Base-by-base conservation (phyloP, 2,113 vertebrate genomes). In the Actinemys pallida region DNA sequence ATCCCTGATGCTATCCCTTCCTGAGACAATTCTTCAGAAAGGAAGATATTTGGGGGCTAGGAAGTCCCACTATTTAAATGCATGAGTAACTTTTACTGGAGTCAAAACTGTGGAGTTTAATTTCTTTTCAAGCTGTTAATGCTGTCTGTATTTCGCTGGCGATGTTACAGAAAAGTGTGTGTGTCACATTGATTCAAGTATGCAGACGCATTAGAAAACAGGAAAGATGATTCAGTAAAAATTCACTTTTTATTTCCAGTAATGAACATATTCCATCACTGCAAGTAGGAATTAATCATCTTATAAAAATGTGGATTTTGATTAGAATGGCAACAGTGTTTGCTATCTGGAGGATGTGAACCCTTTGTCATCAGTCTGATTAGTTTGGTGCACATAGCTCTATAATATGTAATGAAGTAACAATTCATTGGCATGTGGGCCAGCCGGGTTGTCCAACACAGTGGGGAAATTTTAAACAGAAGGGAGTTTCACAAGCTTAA, bases 1-100 rank as follows among this genome's bases (percentile, higher is more conserved):
- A 96, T 96, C 93, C 95, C 56, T 53, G 96, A 97, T 94, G 94
- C 95, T 93, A 90, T 97, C 97, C 97, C 97, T 98, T 98, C 98
- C 98, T 97, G 98, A 93, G 94, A 93, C 85, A 95, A 88, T n/a
- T 86, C 94, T 94, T 56, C 96, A 57, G 93, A 97, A 98, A 93
- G 93, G 87, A 92, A 95, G 96, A 95, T 96, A 97, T 97, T 96
- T 92, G 93, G 84, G 47, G 57, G 92, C 92, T 39, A 94, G 91
- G 95, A 92, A 35, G 79, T 96, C 90, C 97, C 96, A 92, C 94
- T 94, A 97, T 98, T 97, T 95, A 86, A 96, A 91, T 85, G 91
- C 93, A 94, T 92, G 78, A 84, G 85, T 90, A 65, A 93, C 93
- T 93, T 86, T 81, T 78, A 91, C 88, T 53, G 65, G 93, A 92